Percentiles rank a stretch among this genome's conserved stretches.
phyloP scores from a whole-genome alignment of 2,888 invertebrate species.

The Ecliptopera silaceata region DNA sequence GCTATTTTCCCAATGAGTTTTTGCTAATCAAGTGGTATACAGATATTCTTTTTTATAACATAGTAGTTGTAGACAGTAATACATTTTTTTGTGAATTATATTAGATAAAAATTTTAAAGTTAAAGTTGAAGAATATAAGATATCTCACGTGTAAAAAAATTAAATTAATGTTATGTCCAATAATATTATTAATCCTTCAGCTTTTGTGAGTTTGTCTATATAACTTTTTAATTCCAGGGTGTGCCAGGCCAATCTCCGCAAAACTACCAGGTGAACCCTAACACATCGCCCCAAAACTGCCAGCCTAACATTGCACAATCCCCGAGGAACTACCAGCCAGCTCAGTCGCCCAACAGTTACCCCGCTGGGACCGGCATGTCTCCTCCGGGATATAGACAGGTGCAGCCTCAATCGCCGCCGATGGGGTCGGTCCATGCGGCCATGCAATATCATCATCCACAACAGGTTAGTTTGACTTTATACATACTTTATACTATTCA shows the following conservation, averaged over 20 bases:
- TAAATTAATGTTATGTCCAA: too few species aligned
- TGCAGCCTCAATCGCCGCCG: conserved; percentile 76
- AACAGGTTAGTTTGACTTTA: conserved; percentile 58
- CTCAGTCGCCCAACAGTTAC: conserved; percentile 81
- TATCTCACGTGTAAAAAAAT: too few species aligned
- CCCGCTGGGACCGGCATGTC: conserved; percentile 77
- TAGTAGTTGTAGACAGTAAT: too few species aligned
- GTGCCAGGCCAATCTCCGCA: conserved; percentile 74
- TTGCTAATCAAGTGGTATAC: too few species aligned
- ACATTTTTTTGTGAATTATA: too few species aligned
- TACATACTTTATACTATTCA: neutral
- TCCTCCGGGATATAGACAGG: conserved; percentile 79
- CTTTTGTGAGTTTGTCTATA: neutral
- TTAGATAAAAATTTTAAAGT: too few species aligned
- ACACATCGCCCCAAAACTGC: conserved; percentile 77
- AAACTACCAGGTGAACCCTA: conserved; percentile 81
- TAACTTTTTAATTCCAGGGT: conserved; percentile 41
- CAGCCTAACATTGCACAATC: conserved; percentile 69
- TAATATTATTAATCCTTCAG: too few species aligned
- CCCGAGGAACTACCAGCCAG: conserved; percentile 77
- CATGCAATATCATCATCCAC: conserved; percentile 77
- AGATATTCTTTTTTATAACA: too few species aligned
- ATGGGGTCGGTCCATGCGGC: conserved; percentile 75
- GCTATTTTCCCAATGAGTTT: too few species aligned
- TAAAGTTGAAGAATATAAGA: too few species aligned